A percentile compares a stretch with the other conserved stretches of the same genome.
Conservation (phyloP, 2,113 vertebrate species). For the Anolis sagrei region DNA sequence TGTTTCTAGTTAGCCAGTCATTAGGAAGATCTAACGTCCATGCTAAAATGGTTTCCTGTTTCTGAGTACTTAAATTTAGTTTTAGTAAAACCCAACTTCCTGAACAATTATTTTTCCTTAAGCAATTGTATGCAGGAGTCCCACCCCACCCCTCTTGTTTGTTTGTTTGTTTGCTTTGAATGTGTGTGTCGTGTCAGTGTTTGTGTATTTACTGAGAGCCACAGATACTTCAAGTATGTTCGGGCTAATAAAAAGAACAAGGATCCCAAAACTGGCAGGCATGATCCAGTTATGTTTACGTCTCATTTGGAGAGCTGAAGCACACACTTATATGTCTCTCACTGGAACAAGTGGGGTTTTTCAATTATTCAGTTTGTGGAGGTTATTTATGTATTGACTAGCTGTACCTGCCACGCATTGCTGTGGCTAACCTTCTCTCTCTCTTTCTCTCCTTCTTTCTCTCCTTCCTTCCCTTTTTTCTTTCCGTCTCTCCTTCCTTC, state of each 20-base stretch:
- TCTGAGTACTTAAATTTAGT: slow-evolving; percentile 92
- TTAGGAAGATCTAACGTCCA: slow-evolving; percentile 98
- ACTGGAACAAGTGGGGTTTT: background rate
- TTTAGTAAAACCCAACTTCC: slow-evolving; percentile 95
- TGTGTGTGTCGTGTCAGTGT: slow-evolving; percentile 31
- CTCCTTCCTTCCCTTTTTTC: no score
- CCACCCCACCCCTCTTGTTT: slow-evolving; percentile 5
- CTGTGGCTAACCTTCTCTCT: no score
- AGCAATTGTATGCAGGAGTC: slow-evolving; percentile 40
- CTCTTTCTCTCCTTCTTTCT: no score
- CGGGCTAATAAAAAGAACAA: background rate
- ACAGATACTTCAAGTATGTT: slow-evolving; percentile 21
- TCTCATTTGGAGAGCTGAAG: background rate
- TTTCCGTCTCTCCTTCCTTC: no score
- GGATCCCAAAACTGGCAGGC: background rate
- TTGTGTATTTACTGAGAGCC: slow-evolving; percentile 13
- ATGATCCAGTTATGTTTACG: background rate
- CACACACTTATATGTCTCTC: background rate
- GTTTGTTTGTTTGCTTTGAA: slow-evolving; percentile 15
- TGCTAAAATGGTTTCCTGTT: slow-evolving; percentile 97
- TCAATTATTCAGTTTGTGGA: background rate
- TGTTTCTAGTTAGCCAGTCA: slow-evolving; percentile 99
- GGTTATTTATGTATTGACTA: no score
- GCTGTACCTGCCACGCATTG: no score
- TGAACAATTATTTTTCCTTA: slow-evolving; percentile 89